Percentiles rank a stretch among this genome's conserved stretches.
Conservation (phyloP, 2,888 invertebrate species). For the Amblyjoppa fuscipennis region DNA sequence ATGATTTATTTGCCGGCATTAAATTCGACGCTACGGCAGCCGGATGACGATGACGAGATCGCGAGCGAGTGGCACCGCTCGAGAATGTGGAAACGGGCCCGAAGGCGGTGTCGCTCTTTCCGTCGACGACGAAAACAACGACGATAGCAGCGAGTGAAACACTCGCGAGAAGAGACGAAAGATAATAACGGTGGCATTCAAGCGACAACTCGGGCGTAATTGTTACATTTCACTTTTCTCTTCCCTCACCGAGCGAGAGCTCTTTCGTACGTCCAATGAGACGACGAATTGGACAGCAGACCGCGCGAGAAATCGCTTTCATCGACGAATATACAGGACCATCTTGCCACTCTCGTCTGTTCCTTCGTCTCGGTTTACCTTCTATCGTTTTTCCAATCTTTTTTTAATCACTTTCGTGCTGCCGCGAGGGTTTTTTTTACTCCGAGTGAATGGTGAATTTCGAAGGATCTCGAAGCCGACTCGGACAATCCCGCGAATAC, state of each 20-base stretch:
- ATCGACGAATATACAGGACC: constrained; percentile 44
- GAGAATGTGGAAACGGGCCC: constrained; percentile 53
- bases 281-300: constrained; percentile 32
- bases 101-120: constrained; percentile 18
- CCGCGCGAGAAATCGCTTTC: constrained; percentile 57
- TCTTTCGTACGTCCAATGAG: constrained; percentile 35
- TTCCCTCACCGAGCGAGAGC: constrained; percentile 36
- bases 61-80: constrained; percentile 12
- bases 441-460: constrained; percentile 41
- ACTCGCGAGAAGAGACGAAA: constrained; percentile 49
- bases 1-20: constrained; percentile 15
- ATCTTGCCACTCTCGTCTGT: constrained; percentile 10
- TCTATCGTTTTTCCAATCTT: background rate
- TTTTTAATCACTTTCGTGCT: background rate
- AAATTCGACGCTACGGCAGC: constrained; percentile 15
- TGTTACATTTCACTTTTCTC: constrained; percentile 67
- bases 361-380: background rate
- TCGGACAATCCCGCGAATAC: constrained; percentile 6
- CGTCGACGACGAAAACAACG: constrained; percentile 28
- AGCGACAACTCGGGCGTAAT: constrained; percentile 59
- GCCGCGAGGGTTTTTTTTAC: constrained; percentile 11
- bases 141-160: constrained; percentile 6
- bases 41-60: constrained; percentile 24
- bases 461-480: constrained; percentile 22
- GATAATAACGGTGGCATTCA: constrained; percentile 62